phyloP scores from a whole-genome alignment of 2,888 invertebrate species.

The Leucophenga montana region DNA sequence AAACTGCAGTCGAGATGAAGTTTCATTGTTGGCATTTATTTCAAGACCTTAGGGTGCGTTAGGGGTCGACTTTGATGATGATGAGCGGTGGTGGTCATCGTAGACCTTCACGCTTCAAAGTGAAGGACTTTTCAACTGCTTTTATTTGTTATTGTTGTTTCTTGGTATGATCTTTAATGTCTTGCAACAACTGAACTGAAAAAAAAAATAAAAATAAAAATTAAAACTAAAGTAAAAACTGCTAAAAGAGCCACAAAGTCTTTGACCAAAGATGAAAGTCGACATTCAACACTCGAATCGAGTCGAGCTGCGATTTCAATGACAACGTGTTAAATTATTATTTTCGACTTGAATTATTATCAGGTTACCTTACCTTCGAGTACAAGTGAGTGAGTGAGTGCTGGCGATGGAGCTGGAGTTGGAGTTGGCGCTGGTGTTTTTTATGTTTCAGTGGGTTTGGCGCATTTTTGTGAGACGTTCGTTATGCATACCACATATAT shows the following conservation, averaged over 20 bases:
- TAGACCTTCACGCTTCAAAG: constrained; percentile 62
- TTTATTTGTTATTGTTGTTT: constrained; percentile 16
- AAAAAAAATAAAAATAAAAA: constrained; percentile 34
- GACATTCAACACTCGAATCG: constrained; percentile 59
- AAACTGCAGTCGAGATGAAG: too few relatives aligned
- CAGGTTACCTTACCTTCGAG: constrained; percentile 39
- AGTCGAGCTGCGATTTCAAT: constrained; percentile 9
- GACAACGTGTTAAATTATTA: constrained; percentile 61
- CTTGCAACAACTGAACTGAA: constrained; percentile 42
- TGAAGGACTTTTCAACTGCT: constrained; percentile 56
- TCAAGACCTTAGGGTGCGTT: too few relatives aligned
- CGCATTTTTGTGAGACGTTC: constrained; percentile 3
- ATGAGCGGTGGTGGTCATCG: constrained; percentile 33
- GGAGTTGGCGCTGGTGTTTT: not conserved
- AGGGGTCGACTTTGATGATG: not conserved
- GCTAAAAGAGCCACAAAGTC: constrained; percentile 26
- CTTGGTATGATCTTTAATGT: constrained; percentile 33
- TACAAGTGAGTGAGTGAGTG: not conserved
- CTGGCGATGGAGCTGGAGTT: constrained; percentile 6
- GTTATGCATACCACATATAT: constrained; percentile 5
- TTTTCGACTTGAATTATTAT: constrained; percentile 54
- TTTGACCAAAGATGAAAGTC: constrained; percentile 62
- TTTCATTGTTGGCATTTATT: too few relatives aligned
- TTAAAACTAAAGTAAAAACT: constrained; percentile 35
- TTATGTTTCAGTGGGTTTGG: not conserved